Percentiles rank a stretch among this genome's conserved stretches.
Evolutionary conservation across 2,797 vertebrate species (phyloP).

Genomic region (Poeciliopsis infans): DNA sequence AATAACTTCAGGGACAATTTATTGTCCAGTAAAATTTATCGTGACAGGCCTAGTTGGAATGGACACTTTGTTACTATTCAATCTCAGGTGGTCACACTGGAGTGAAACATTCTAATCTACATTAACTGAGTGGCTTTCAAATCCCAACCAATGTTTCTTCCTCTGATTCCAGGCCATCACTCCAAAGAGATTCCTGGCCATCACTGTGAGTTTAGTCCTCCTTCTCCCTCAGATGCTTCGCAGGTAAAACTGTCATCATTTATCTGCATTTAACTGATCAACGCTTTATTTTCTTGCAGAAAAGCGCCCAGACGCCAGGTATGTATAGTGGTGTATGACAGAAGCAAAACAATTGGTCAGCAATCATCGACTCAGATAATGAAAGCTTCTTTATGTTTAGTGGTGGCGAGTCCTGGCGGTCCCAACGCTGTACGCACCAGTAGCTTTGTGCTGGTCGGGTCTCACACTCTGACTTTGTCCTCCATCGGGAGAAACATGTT

Average conservation of each 20-base stretch:
- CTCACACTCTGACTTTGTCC: constrained; percentile 86
- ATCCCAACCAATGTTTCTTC: neutral
- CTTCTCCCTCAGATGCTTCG: neutral
- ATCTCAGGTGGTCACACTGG: neutral
- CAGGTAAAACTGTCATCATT: neutral
- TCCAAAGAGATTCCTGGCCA: constrained; percentile 93
- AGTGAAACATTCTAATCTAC: neutral
- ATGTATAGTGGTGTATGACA: constrained; percentile 28
- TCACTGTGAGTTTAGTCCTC: constrained; percentile 85
- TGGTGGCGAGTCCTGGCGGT: constrained; percentile 90
- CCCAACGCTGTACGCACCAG: constrained; percentile 92
- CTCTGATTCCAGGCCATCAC: constrained; percentile 86
- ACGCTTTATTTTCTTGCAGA: constrained; percentile 76
- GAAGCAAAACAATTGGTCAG: neutral
- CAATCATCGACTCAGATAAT: neutral
- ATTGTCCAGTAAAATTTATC: too few species aligned
- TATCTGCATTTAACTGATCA: neutral
- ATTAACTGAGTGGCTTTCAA: neutral
- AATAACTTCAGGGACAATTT: too few species aligned
- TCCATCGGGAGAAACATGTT: constrained; percentile 89
- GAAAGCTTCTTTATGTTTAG: constrained; percentile 64
- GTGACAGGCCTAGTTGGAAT: constrained; percentile 49
- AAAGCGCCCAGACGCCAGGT: constrained; percentile 92
- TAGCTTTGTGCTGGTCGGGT: constrained; percentile 89
- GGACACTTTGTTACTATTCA: constrained; percentile 37